A percentile compares a stretch with the other conserved stretches of the same genome.
phyloP scores from a whole-genome alignment of 2,113 vertebrate genomes.

The Nanorana parkeri region DNA sequence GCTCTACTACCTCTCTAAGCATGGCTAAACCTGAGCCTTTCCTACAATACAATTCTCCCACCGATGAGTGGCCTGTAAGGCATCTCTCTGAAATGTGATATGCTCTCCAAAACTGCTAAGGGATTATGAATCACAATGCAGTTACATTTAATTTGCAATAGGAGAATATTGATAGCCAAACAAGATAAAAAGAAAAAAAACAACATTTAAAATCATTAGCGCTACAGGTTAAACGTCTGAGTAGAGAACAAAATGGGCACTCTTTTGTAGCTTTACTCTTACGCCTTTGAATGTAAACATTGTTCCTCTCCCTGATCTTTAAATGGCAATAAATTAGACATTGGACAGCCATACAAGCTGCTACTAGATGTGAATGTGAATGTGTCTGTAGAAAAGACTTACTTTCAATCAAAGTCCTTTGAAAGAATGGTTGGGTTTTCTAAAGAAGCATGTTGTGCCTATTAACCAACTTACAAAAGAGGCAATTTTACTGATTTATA shows the following conservation, averaged over 20 bases:
- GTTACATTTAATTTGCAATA: slow-evolving; percentile 72
- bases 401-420: slow-evolving; percentile 95
- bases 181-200: slow-evolving; percentile 59
- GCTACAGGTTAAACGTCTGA: slow-evolving; percentile 83
- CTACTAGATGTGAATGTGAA: slow-evolving; percentile 91
- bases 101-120: slow-evolving; percentile 38
- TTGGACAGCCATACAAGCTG: slow-evolving; percentile 90
- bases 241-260: slow-evolving; percentile 79
- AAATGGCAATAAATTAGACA: slow-evolving; percentile 90
- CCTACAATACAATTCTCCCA: neutral
- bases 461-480: slow-evolving; percentile 95
- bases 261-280: slow-evolving; percentile 80
- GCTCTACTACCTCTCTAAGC: neutral
- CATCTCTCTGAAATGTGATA: slow-evolving; percentile 49
- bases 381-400: slow-evolving; percentile 85
- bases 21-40: slow-evolving; percentile 7
- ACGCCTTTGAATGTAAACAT: slow-evolving; percentile 86
- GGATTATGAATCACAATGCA: slow-evolving; percentile 33
- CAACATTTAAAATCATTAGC: slow-evolving; percentile 68
- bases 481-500: slow-evolving; percentile 93
- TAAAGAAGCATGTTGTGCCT: slow-evolving; percentile 94
- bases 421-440: slow-evolving; percentile 91
- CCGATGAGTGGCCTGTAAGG: slow-evolving; percentile 32
- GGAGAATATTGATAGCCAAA: slow-evolving; percentile 66
- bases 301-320: slow-evolving; percentile 87